phyloP scores from a whole-genome alignment of 2,888 invertebrate genomes.

The Drosophila ustulata region DNA sequence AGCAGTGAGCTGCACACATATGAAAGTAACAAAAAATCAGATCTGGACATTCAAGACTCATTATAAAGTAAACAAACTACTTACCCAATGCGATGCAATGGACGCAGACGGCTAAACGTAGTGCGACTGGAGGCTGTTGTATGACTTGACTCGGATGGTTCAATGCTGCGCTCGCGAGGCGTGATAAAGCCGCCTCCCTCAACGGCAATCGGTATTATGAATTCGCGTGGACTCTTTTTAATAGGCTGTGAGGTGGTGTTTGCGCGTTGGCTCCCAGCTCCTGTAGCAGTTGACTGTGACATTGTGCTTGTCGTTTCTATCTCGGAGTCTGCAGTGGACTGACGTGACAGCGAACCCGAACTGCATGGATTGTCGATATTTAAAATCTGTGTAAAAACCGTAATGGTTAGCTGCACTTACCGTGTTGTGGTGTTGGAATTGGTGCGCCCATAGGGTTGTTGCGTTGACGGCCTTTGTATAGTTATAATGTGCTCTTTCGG shows the following conservation, averaged over 20 bases:
- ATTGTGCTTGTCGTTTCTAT: slow-evolving; percentile 87
- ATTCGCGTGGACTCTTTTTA: slow-evolving; percentile 94
- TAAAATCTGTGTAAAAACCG: neutral
- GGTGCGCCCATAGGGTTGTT: slow-evolving; percentile 82
- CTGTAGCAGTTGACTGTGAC: slow-evolving; percentile 87
- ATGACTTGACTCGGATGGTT: slow-evolving; percentile 89
- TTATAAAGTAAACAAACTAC: slow-evolving; percentile 24
- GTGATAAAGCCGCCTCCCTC: slow-evolving; percentile 93
- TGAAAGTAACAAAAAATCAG: neutral
- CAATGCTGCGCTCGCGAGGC: slow-evolving; percentile 89
- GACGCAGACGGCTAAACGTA: slow-evolving; percentile 85
- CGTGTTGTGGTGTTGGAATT: slow-evolving; percentile 83
- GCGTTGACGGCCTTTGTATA: slow-evolving; percentile 86
- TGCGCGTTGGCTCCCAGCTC: slow-evolving; percentile 35
- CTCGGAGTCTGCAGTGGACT: slow-evolving; percentile 90
- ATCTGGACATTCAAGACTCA: neutral
- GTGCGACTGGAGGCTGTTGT: slow-evolving; percentile 86
- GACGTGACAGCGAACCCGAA: slow-evolving; percentile 85
- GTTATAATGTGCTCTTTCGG: slow-evolving; percentile 90
- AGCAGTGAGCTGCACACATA: slow-evolving; percentile 87
- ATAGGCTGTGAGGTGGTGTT: slow-evolving; percentile 88
- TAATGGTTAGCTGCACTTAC: slow-evolving; percentile 54
- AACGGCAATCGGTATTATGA: slow-evolving; percentile 96
- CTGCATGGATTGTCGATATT: slow-evolving; percentile 45
- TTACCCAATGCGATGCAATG: slow-evolving; percentile 89